These are phyloP conservation scores for Sipunculus nudus DNA, from an alignment of 2,888 invertebrate species.

Conservation along the genomic window DNA sequence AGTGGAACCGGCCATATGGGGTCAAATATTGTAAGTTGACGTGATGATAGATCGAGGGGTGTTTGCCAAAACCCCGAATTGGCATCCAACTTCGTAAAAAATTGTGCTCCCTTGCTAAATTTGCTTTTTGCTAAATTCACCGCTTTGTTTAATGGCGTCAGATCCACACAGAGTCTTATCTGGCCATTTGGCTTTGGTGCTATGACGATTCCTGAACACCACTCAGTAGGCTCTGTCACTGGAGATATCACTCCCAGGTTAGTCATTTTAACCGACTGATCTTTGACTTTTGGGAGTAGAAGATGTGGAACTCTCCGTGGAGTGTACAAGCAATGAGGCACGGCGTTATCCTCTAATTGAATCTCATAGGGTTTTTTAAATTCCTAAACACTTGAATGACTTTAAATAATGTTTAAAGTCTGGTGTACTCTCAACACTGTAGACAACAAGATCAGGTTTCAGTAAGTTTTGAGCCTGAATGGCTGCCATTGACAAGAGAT, in stretches of 20 bases:
- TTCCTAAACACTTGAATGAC: no score
- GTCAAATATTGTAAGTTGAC: no score
- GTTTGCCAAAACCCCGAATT: constrained; percentile 36
- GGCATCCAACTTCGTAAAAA: constrained; percentile 40
- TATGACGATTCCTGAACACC: constrained; percentile 57
- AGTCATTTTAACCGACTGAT: constrained; percentile 47
- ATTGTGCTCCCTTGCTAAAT: constrained; percentile 10
- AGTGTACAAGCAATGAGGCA: constrained; percentile 43
- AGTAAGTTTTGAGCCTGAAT: not conserved
- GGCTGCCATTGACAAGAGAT: not conserved
- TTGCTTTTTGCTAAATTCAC: constrained; percentile 17
- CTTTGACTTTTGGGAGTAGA: constrained; percentile 45
- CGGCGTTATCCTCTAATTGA: constrained; percentile 31
- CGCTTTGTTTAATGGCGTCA: constrained; percentile 14
- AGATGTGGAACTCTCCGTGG: constrained; percentile 56
- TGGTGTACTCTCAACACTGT: no score
- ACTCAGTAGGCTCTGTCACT: constrained; percentile 51
- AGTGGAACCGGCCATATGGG: no score
- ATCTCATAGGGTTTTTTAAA: not conserved
- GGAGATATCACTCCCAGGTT: constrained; percentile 46
- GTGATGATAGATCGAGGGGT: no score
- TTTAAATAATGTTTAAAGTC: no score
- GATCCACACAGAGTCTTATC: constrained; percentile 25
- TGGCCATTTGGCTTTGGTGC: constrained; percentile 41
- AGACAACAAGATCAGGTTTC: not conserved